phyloP scores from a whole-genome alignment of 2,113 vertebrate genomes.

The Xenopus borealis region DNA sequence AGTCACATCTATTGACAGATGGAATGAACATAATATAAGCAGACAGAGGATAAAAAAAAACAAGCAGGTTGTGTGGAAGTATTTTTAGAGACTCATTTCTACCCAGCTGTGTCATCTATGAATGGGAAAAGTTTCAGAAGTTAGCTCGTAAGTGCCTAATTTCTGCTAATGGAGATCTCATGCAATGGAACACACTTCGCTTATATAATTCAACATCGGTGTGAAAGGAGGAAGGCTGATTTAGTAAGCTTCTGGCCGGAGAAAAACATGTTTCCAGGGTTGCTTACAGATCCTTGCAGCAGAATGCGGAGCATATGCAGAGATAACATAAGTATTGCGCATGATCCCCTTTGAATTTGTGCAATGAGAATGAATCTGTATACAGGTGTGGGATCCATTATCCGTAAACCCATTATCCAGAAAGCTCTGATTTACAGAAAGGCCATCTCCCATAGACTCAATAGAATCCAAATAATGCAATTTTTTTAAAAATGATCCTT shows the following conservation, averaged over 20 bases:
- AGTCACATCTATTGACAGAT: conserved; percentile 86
- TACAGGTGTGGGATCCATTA: too few species aligned
- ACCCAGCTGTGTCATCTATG: conserved; percentile 83
- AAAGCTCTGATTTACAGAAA: too few species aligned
- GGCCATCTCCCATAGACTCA: too few species aligned
- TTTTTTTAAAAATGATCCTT: too few species aligned
- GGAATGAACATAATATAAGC: conserved; percentile 81
- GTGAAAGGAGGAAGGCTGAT: conserved; percentile 29
- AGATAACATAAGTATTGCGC: background rate
- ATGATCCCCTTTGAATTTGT: too few species aligned
- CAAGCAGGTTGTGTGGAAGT: conserved; percentile 82
- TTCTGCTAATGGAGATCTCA: conserved; percentile 58
- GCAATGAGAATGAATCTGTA: too few species aligned
- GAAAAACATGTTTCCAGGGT: conserved; percentile 26
- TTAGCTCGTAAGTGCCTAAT: conserved; percentile 67
- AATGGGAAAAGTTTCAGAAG: conserved; percentile 75
- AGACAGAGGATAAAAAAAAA: conserved; percentile 84
- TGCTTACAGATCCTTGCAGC: background rate
- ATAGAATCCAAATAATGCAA: too few species aligned
- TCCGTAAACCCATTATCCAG: too few species aligned
- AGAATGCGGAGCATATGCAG: background rate
- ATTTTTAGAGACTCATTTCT: conserved; percentile 85
- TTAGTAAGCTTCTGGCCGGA: conserved; percentile 13
- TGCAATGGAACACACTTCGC: conserved; percentile 33
- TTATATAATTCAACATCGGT: conserved; percentile 46